These are phyloP conservation scores for Plebejus melissa DNA, from an alignment of 2,888 invertebrate species.

Conservation along the genomic window DNA sequence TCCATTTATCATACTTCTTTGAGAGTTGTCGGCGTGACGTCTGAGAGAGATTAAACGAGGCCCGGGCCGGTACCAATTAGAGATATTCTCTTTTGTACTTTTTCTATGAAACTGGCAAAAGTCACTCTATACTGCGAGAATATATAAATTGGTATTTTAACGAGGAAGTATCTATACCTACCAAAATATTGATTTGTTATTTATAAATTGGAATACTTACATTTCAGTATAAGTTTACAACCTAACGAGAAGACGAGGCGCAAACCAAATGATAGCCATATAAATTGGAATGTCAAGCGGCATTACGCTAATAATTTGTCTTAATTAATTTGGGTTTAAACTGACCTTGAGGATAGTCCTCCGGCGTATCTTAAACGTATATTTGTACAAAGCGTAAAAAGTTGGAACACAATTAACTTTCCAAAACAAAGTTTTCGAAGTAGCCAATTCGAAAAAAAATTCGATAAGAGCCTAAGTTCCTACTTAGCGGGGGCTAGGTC, in stretches of 20 bases:
- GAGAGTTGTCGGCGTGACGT: slow-evolving; percentile 32
- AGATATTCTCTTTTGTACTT: slow-evolving; percentile 18
- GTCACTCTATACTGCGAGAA: neutral
- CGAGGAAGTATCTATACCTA: too few species aligned
- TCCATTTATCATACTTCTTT: slow-evolving; percentile 28
- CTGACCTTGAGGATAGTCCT: too few species aligned
- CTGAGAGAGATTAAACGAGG: slow-evolving; percentile 28
- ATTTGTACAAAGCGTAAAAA: neutral
- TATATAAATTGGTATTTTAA: neutral
- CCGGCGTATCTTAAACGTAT: neutral
- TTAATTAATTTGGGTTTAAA: too few species aligned
- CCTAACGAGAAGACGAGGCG: too few species aligned
- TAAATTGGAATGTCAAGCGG: too few species aligned
- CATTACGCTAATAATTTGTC: too few species aligned
- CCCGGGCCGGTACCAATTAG: neutral
- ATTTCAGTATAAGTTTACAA: too few species aligned
- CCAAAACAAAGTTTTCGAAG: neutral
- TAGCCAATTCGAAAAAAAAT: neutral
- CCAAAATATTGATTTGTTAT: too few species aligned
- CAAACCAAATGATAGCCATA: too few species aligned
- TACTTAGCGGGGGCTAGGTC: neutral
- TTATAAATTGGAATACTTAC: too few species aligned
- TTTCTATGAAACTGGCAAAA: slow-evolving; percentile 17
- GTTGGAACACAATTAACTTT: neutral
- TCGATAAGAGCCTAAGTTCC: slow-evolving; percentile 13